Base-by-base conservation (phyloP, 2,113 vertebrate species). In the Seriola rivoliana region DNA sequence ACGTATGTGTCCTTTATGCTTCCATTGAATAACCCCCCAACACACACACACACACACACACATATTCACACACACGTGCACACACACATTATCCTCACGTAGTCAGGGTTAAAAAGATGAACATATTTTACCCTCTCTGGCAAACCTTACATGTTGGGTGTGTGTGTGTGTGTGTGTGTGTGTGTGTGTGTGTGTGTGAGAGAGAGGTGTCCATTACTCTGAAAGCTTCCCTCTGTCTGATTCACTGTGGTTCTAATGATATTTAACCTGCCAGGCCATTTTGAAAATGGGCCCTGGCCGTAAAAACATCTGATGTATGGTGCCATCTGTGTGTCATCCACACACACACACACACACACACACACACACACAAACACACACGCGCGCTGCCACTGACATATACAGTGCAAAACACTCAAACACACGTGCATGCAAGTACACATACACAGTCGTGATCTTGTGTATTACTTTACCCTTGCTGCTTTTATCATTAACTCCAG, bases 151-250 rank as follows among this genome's bases (percentile, higher is more conserved):
- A 62, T 68, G 63, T 19, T 81, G 54, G 65, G 67, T 50, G 58
- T 52, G 59, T 36, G 48, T 42, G 40, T 48, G 23, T 69, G 6
- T 48, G 54, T 50, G 40, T 62, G 57, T 38, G 32, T 71, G 82
- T 36, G 19, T 48, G 57, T 50, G 58, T 36, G 46, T 54, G 54
- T 55, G 23, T 63, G 12, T 38, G 60, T 32, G 38, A 54, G 46
- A 63, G 78, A 34, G 50, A 46, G 38, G 44, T 75, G 70, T 48
- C 80, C 75, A 89, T 92, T 85, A 88, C 59, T 38, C 54, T 81
- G 73, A 89, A 85, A 85, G 87, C 84, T 32, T 87, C 67, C 69
- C 32, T n/a, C 80, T 54, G 32, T 55, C 64, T 82, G 75, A 89
- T 80, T 72, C 86, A 82, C 78, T 65, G 48, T 42, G 54, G 2